Conservation (phyloP, 35 echinoderm and acorn worm genomes). For the Heliocidaris tuberculata region DNA sequence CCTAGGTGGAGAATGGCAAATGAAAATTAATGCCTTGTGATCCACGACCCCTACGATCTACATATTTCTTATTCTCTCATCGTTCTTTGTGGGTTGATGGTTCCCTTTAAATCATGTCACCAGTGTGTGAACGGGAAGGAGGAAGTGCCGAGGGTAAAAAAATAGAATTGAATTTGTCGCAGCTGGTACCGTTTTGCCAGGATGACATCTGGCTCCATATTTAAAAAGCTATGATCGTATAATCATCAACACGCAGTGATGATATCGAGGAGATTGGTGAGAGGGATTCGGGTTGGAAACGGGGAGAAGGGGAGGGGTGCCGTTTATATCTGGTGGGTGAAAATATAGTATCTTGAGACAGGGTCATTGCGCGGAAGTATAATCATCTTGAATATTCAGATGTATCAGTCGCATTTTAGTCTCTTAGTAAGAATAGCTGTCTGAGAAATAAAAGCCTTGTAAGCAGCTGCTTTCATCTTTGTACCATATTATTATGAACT, state of each 20-base stretch:
- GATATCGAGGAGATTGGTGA: background rate
- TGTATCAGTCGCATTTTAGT: no score
- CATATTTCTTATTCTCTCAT: background rate
- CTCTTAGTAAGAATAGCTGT: no score
- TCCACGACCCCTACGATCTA: background rate
- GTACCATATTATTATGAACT: no score
- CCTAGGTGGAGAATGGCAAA: no score
- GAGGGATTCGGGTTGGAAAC: background rate
- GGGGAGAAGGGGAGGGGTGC: background rate
- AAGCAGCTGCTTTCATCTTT: no score
- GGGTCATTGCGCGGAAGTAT: no score
- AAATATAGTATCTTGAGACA: no score
- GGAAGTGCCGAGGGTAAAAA: background rate
- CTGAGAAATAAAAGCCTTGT: no score
- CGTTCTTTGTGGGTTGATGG: background rate
- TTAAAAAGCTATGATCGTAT: slow-evolving; percentile 10
- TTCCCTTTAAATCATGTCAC: background rate
- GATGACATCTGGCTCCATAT: slow-evolving; percentile 9
- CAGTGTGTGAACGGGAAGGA: background rate
- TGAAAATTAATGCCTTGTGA: no score
- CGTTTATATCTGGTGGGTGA: background rate
- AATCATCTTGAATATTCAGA: no score
- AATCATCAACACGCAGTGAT: background rate
- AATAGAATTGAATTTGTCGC: background rate
- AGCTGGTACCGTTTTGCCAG: background rate